A percentile compares a stretch with the other conserved stretches of the same genome.
Conservation (phyloP, 2,888 invertebrate genomes). For the Erpobdella octoculata region DNA sequence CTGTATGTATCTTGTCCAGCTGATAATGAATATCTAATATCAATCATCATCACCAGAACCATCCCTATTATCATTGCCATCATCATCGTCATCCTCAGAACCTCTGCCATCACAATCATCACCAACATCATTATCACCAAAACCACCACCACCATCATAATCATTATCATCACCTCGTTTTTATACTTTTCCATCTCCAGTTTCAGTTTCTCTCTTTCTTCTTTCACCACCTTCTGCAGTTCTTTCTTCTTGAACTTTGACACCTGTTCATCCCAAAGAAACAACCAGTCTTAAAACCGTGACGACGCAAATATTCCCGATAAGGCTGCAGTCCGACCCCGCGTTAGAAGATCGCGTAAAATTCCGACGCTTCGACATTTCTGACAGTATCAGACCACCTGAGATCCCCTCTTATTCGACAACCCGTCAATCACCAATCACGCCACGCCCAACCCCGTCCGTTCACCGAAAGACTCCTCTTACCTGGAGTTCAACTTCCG, state of each 20-base stretch:
- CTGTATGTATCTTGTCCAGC: background rate
- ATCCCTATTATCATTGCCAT: background rate
- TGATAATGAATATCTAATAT: too few relatives aligned
- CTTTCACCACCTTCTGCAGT: background rate
- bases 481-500: too few relatives aligned
- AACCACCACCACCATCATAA: background rate
- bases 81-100: background rate
- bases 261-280: background rate
- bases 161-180: conserved; percentile 17
- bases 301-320: background rate
- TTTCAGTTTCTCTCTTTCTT: background rate
- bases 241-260: conserved; percentile 1
- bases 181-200: background rate
- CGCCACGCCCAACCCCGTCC: too few relatives aligned
- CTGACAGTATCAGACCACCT: too few relatives aligned
- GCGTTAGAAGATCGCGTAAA: too few relatives aligned
- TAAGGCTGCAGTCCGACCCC: too few relatives aligned
- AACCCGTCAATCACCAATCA: too few relatives aligned
- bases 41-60: background rate
- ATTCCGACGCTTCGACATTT: too few relatives aligned
- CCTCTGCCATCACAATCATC: background rate
- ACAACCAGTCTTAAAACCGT: background rate
- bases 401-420: too few relatives aligned
- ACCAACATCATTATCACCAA: conserved; percentile 13
- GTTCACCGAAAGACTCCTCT: too few relatives aligned